Percentiles rank a stretch among this genome's conserved stretches.
These are phyloP conservation scores for Cylloceria caligata DNA, from an alignment of 2,888 invertebrate species.

Conservation along the genomic window DNA sequence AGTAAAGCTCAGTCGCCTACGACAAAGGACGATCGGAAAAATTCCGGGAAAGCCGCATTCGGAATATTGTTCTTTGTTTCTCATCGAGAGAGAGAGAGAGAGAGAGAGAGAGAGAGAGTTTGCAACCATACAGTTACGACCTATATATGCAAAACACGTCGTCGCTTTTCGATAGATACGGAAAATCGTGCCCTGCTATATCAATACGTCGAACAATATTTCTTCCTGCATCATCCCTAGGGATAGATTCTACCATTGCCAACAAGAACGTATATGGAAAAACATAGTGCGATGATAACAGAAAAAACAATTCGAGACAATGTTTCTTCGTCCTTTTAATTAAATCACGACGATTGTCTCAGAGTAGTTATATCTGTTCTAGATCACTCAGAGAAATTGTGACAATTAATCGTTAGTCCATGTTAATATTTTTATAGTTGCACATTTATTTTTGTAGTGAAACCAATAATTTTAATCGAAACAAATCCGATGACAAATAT, in stretches of 20 bases:
- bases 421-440: too few species aligned
- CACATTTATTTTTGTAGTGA: too few species aligned
- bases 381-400: too few species aligned
- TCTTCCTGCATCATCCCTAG: slow-evolving; percentile 32
- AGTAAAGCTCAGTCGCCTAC: slow-evolving; percentile 5
- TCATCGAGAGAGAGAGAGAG: slow-evolving; percentile 23
- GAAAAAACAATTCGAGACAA: slow-evolving; percentile 16
- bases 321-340: slow-evolving; percentile 1
- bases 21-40: slow-evolving; percentile 49
- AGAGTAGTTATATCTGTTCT: too few species aligned
- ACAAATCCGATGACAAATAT: too few species aligned
- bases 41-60: slow-evolving; percentile 31
- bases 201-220: slow-evolving; percentile 52
- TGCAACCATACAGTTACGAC: slow-evolving; percentile 9
- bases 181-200: slow-evolving; percentile 33
- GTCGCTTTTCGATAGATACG: slow-evolving; percentile 54
- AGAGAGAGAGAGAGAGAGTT: slow-evolving; percentile 20
- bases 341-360: neutral
- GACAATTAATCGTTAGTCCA: too few species aligned
- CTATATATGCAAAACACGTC: slow-evolving; percentile 35
- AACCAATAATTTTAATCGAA: too few species aligned
- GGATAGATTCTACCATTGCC: slow-evolving; percentile 7
- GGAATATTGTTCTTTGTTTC: slow-evolving; percentile 53
- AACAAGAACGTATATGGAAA: neutral
- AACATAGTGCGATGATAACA: neutral